Percentiles rank a stretch among this genome's conserved stretches.
Evolutionary conservation across 2,797 vertebrate species (phyloP).

Genomic region (Ataeniobius toweri): DNA sequence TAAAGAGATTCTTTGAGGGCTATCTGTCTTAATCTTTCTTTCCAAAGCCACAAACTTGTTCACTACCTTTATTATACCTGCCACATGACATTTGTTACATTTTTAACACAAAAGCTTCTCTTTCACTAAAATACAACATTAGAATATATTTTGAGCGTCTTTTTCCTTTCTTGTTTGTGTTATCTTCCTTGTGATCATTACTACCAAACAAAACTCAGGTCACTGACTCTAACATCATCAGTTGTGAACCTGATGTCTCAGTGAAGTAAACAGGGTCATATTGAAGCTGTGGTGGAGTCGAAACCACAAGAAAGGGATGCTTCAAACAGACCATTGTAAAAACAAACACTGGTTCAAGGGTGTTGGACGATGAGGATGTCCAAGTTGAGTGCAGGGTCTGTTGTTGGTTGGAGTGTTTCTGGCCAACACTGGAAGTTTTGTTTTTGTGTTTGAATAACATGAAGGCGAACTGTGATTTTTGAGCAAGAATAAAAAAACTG

Average conservation of each 20-base stretch:
- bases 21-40: neutral
- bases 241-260: neutral
- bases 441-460: slow-evolving; percentile 38
- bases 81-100: neutral
- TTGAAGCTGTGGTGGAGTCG: slow-evolving; percentile 22
- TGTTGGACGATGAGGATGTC: slow-evolving; percentile 39
- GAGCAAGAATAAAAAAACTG: slow-evolving; percentile 1
- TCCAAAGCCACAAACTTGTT: neutral
- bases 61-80: neutral
- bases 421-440: slow-evolving; percentile 28
- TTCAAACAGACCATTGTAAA: slow-evolving; percentile 31
- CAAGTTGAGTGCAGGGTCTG: slow-evolving; percentile 32
- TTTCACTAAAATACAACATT: neutral
- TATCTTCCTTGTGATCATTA: slow-evolving; percentile 3
- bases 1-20: neutral
- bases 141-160: neutral
- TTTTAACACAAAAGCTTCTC: neutral
- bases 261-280: slow-evolving; percentile 21
- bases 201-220: slow-evolving; percentile 12
- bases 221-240: slow-evolving; percentile 11
- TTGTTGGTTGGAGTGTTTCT: slow-evolving; percentile 37
- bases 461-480: slow-evolving; percentile 37
- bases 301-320: slow-evolving; percentile 47
- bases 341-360: slow-evolving; percentile 49
- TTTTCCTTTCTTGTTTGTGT: slow-evolving; percentile 1